Base-by-base conservation (phyloP, 2,113 vertebrate genomes). In the Amphilophus citrinellus region DNA sequence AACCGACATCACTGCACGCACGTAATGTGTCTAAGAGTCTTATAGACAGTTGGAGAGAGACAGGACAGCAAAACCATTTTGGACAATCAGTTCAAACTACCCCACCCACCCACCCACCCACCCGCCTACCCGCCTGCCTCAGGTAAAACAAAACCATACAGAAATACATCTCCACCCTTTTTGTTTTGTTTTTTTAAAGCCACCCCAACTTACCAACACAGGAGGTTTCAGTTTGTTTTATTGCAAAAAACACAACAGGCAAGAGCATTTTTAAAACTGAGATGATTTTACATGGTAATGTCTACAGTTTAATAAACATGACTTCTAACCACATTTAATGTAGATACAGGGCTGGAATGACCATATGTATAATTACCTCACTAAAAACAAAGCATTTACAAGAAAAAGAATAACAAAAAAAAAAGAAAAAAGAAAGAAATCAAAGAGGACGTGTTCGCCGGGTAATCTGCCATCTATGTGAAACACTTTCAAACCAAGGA, bases 171-270 rank as follows among this genome's bases (percentile, higher is more conserved):
- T 94, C 93, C 95, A 94, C 95, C 96, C 96, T 44, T 44, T 80
- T 84, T 79, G 30, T 30, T 30, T 30, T 5, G 1, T 4, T 9
- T 50, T 50, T 50, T 50, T 50, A 50, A 39, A 68, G 85, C 90
- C 89, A 92, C 89, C 97, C 97, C 97, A 98, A 95, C 98, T 99
- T 99, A 99, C 98, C 98, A 97, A 99, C 98, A 99, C 98, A 99
- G 97, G 97, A 99, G 98, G 97, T 99, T 99, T 99, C 97, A 99
- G 98, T 98, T 98, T 97, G 98, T 99, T 96, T 99, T 99, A 99
- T 99, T 99, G 98, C 97, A 99, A 99, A 84, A 94, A 99, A 98
- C 98, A 99, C 97, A 99, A 99, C 95, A 96, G 97, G 98, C 97
- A 94, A 92, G 96, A 97, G 97, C 97, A 98, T 98, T 95, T 96